These are phyloP conservation scores for Drosophila kurseongensis DNA, from an alignment of 1,140 invertebrate species.

Conservation along the genomic window DNA sequence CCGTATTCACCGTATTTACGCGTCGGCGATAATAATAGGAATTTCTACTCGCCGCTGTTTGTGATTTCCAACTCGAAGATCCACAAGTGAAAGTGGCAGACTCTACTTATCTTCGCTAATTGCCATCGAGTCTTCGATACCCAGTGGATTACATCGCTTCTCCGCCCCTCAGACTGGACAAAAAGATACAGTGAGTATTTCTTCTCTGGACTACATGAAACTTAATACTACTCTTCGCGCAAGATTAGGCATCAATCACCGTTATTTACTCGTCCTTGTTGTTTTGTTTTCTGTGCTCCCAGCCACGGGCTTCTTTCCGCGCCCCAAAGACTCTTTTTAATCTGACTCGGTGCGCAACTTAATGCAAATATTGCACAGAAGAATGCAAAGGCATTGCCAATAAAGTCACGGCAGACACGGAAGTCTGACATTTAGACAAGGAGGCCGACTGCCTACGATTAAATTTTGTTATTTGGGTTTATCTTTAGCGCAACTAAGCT, in stretches of 20 bases:
- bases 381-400: no score
- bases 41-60: slow-evolving; percentile 51
- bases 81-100: slow-evolving; percentile 65
- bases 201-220: not conserved
- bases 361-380: not conserved
- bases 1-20: slow-evolving; percentile 22
- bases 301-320: slow-evolving; percentile 1
- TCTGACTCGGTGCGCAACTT: not conserved
- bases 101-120: slow-evolving; percentile 24
- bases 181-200: slow-evolving; percentile 4
- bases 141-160: slow-evolving; percentile 19
- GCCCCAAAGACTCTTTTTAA: no score
- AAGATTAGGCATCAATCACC: slow-evolving; percentile 28
- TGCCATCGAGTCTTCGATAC: slow-evolving; percentile 19
- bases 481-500: slow-evolving; percentile 5
- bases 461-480: slow-evolving; percentile 2
- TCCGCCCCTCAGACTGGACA: not conserved
- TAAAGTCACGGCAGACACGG: slow-evolving; percentile 1
- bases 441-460: not conserved
- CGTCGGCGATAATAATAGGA: slow-evolving; percentile 48
- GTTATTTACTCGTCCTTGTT: slow-evolving; percentile 11
- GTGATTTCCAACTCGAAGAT: slow-evolving; percentile 56
- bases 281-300: slow-evolving; percentile 1
- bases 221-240: not conserved
- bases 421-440: slow-evolving; percentile 35